phyloP scores from a whole-genome alignment of 2,113 vertebrate species.

The Pogonocichla stellata region DNA sequence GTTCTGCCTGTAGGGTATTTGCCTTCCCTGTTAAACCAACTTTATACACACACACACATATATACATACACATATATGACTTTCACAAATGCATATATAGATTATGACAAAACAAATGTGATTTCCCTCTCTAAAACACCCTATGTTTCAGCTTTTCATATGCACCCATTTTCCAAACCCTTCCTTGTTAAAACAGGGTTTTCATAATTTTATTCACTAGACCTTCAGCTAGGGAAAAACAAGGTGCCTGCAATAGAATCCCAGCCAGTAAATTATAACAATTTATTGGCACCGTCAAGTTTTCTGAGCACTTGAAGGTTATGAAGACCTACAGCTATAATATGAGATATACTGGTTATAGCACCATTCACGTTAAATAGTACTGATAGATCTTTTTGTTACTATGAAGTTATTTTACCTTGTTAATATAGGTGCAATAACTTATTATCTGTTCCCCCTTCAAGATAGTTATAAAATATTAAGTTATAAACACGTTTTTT shows the following conservation, averaged over 20 bases:
- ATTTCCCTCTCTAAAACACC: not conserved
- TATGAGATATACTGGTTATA: not conserved
- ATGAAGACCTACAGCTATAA: not conserved
- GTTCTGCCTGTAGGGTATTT: not conserved
- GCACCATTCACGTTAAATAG: not conserved
- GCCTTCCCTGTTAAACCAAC: not conserved
- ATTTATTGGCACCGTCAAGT: not conserved
- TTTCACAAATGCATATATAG: not conserved
- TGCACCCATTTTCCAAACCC: not conserved
- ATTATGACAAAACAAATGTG: not conserved
- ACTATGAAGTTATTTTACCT: not conserved
- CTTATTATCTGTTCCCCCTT: not conserved
- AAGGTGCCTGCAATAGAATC: not conserved
- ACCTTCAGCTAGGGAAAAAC: not conserved
- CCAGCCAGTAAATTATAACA: not conserved
- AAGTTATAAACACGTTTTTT: not conserved
- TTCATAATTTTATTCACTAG: not conserved
- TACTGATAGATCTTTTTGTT: not conserved
- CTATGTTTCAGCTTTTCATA: not conserved
- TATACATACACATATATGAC: accelerated
- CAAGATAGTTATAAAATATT: not conserved
- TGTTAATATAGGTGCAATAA: not conserved
- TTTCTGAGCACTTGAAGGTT: not conserved
- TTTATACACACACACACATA: not conserved
- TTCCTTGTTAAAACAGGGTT: not conserved